Evolutionary conservation across 2,113 vertebrate species (phyloP), one percentile per base, ranked within the genome.

Genomic region (Eptatretus burgeri): DNA sequence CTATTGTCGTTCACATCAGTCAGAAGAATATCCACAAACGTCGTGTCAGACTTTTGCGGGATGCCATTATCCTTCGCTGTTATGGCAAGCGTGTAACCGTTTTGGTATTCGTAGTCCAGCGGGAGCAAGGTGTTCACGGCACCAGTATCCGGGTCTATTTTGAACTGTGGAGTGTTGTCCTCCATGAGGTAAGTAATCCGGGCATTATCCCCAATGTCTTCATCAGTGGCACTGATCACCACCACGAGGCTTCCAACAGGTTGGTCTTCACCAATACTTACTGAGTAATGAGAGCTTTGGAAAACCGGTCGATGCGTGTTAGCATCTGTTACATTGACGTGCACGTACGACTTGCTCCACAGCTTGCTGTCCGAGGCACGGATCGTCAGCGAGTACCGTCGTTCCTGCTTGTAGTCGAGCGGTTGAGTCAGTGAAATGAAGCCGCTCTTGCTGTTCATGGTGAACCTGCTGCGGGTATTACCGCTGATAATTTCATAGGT

Each of bases 1-100:
- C 89, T 80, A 0, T 98, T 98, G 71, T 98, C 91, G n/a, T 98
- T 98, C 14, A 98, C 84, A 0, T 98, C 91, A 2, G 88, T 91
- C 51, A 98, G 87, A 72, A 96, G 91, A 62, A 98, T 81, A 74
- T 98, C 91, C 27, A 98, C 88, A 0, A 94, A 98, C 1, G 91
- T 94, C 4, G 91, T 98, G 71, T 98, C 91, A 0, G 88, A 81
- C 74, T 98, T 98, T 74, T 98, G 91, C 17, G 91, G 91, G 52
- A 96, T 98, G 64, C 91, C 91, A 0, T 98, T 98, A 73, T 98
- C 89, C 67, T 87, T 84, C 19, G 87, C 89, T 9, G 87, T 91
- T 66, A 98, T 86, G 49, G 91, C 91, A 67, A 98, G 71, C 0
- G 87, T 98, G 65, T 94, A 98, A 0, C 87, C 95, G 74, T 94